These are phyloP conservation scores for Microtus ochrogaster DNA, from an alignment of 2,113 vertebrate species.

Conservation along the genomic window DNA sequence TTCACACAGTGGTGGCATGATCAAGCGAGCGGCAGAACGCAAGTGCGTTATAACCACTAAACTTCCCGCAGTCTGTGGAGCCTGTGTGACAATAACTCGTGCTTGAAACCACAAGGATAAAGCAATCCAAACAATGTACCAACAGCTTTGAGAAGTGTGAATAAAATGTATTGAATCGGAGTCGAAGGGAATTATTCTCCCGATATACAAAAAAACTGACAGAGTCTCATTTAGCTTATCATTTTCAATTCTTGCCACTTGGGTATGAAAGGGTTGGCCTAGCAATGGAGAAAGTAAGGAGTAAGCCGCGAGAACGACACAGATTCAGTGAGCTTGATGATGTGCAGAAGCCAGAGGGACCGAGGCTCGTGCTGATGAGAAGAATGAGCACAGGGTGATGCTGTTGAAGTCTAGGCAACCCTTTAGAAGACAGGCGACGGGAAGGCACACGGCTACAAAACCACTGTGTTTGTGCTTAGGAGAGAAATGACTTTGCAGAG, in stretches of 20 bases:
- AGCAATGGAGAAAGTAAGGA: conserved; percentile 25
- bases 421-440: conserved; percentile 50
- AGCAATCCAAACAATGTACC: conserved; percentile 61
- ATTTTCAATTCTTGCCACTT: conserved; percentile 71
- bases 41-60: not conserved
- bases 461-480: conserved; percentile 62
- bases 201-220: conserved; percentile 58
- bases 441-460: conserved; percentile 46
- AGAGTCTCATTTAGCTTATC: conserved; percentile 63
- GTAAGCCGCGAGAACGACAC: conserved; percentile 62
- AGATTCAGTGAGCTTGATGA: not conserved
- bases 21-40: not conserved
- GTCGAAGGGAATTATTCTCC: conserved; percentile 69
- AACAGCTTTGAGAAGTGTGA: conserved; percentile 71
- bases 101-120: conserved; percentile 59
- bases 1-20: not conserved
- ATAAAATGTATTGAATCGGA: conserved; percentile 66
- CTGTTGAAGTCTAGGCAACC: not conserved
- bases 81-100: conserved; percentile 34
- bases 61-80: not conserved
- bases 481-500: conserved; percentile 63
- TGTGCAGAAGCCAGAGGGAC: conserved; percentile 64
- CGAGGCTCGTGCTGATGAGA: conserved; percentile 53
- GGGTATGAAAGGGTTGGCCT: conserved; percentile 62
- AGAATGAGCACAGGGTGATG: conserved; percentile 55